Evolutionary conservation across 2,797 vertebrate genomes (phyloP).

Genomic region (Alca torda): DNA sequence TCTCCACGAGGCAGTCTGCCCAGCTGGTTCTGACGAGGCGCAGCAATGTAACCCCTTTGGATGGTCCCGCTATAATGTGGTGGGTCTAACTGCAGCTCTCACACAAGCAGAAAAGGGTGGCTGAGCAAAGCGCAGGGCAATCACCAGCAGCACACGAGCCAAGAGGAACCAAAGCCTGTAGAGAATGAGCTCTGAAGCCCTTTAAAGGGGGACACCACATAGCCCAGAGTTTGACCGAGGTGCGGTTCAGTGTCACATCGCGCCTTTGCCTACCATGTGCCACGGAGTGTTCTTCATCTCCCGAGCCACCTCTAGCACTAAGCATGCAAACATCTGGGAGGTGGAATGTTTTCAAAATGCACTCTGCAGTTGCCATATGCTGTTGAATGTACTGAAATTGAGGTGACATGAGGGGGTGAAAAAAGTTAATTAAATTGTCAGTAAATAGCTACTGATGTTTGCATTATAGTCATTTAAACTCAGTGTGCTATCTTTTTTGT

Average conservation of each 20-base stretch:
- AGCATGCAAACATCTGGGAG: not conserved
- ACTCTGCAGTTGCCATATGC: not conserved
- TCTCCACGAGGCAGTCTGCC: not conserved
- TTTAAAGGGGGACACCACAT: not conserved
- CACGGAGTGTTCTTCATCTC: not conserved
- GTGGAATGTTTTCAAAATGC: not conserved
- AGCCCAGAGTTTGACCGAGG: not conserved
- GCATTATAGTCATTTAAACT: conserved; percentile 28
- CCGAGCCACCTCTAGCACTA: not conserved
- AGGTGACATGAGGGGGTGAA: not conserved
- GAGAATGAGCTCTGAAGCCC: not conserved
- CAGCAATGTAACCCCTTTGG: not conserved
- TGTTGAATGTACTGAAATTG: conserved; percentile 3
- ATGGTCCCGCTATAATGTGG: rapidly evolving
- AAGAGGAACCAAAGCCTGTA: not conserved
- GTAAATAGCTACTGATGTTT: conserved; percentile 42
- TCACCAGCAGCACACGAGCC: not conserved
- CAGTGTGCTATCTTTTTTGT: conserved; percentile 19
- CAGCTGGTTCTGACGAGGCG: not conserved
- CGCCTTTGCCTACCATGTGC: not conserved
- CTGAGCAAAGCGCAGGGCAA: not conserved
- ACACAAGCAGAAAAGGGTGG: rapidly evolving
- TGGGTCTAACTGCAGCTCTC: not conserved
- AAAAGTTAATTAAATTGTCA: conserved; percentile 51
- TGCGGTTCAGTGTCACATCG: not conserved